Conservation (phyloP, 2,113 vertebrate genomes). For the Myrmecophaga tridactyla region DNA sequence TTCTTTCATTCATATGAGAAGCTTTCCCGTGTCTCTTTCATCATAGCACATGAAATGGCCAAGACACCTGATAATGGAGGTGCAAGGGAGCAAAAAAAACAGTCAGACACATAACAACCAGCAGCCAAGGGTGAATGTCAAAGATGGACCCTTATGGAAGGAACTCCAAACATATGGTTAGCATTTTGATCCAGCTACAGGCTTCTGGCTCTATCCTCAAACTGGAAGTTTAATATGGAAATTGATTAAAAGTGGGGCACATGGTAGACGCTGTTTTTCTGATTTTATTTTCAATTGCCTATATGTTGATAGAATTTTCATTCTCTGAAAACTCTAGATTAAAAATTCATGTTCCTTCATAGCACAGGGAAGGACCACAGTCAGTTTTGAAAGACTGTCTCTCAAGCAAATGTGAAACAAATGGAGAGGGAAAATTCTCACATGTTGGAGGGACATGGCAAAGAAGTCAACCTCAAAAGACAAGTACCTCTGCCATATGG, state of each 20-base stretch:
- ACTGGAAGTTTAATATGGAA: not conserved
- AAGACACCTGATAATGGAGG: not conserved
- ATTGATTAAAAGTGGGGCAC: not conserved
- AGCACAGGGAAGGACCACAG: not conserved
- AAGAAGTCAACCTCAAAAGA: not conserved
- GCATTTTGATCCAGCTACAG: not conserved
- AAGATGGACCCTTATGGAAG: not conserved
- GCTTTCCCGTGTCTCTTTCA: conserved; percentile 25
- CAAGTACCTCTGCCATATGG: not conserved
- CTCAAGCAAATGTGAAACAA: not conserved
- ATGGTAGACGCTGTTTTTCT: not conserved
- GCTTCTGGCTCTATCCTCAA: not conserved
- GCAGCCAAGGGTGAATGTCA: not conserved
- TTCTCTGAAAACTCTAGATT: not conserved
- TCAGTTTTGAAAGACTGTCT: not conserved
- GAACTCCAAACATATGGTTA: not conserved
- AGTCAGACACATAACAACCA: not conserved
- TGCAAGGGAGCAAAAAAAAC: too few relatives aligned
- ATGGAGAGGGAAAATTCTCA: not conserved
- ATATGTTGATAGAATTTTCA: not conserved
- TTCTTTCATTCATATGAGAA: conserved; percentile 13
- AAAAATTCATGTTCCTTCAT: conserved; percentile 7
- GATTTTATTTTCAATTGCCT: not conserved
- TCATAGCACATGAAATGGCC: not conserved
- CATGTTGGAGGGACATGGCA: not conserved